Evolutionary conservation across 2,888 invertebrate genomes (phyloP), one percentile per base, ranked within the genome.

Genomic region (Acronicta alni): DNA sequence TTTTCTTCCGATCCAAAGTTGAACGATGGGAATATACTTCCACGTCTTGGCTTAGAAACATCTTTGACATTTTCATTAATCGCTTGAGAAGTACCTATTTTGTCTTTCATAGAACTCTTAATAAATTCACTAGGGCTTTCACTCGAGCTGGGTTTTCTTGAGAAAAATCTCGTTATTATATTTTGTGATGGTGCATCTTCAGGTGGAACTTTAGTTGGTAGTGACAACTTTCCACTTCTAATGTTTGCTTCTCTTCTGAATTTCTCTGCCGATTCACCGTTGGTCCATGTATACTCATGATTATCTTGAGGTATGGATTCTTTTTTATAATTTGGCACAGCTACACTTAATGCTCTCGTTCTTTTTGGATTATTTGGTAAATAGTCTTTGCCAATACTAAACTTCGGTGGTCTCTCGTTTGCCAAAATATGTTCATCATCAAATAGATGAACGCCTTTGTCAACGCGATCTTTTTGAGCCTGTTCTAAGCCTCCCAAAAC

Each of bases 351-450:
- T 38, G 97, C 95, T 88, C 97, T 88, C 64, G 95, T 86, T 80
- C 96, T 88, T 68, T 89, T 88, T 26, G 94, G 89, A 42, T 90
- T 78, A 74, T 89, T 82, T 53, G 83, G 73, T 71, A 89, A 83
- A 64, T 88, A 84, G 58, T 94, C 88, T 73, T 93, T 84, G 45
- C 95, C 94, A 74, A 96, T 90, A 59, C 93, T 90, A 95, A 96
- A 97, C 18, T 88, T 82, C 3, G 94, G 89, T 70, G 87, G 91
- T 82, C 90, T 93, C 86, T 97, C 97, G 81, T 96, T 96, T 2
- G 96, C 95, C 59, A 97, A 87, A 55, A 97, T 97, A 71, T 97
- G 96, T 1, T 95, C 95, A 79, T 97, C 97, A 14, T 95, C 95
- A 84, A 97, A 97, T 48, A 97, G 95, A 76, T 97, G 95, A 43